Percentiles rank a stretch among this genome's conserved stretches.
Evolutionary conservation across 64 coral and sea anemone genomes (phyloP).

Genomic region (Stichodactyla helianthus): DNA sequence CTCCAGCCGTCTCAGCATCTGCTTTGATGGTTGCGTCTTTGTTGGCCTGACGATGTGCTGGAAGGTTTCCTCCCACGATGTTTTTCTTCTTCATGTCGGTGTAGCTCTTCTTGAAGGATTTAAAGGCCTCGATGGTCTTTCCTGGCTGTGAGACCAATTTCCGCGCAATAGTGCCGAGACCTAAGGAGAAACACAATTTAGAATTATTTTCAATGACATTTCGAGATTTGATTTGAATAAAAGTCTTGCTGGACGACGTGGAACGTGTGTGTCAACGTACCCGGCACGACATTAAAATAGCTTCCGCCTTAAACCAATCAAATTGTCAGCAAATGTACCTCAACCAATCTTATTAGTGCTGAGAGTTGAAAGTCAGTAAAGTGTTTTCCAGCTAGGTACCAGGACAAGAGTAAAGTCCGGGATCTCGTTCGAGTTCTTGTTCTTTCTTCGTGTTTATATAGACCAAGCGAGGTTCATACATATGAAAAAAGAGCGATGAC

Average conservation of each 20-base stretch:
- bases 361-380: too few species aligned
- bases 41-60: slow-evolving; percentile 49
- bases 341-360: too few species aligned
- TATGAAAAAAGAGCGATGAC: too few species aligned
- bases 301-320: too few species aligned
- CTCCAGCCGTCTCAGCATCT: slow-evolving; percentile 30
- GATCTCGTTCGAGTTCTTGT: too few species aligned
- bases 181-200: not conserved
- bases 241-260: not conserved
- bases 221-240: not conserved
- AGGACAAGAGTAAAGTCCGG: too few species aligned
- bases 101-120: slow-evolving; percentile 36
- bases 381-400: too few species aligned
- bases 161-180: slow-evolving; percentile 56
- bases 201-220: not conserved
- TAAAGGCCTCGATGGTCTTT: slow-evolving; percentile 21
- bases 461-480: too few species aligned
- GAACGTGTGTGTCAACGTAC: not conserved
- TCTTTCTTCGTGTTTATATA: too few species aligned
- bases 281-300: too few species aligned
- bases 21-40: slow-evolving; percentile 43
- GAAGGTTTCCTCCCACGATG: slow-evolving; percentile 43
- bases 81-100: slow-evolving; percentile 30
- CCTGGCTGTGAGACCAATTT: not conserved
- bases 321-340: too few species aligned